A percentile compares a stretch with the other conserved stretches of the same genome.
These are phyloP conservation scores for Crenichthys baileyi DNA, from an alignment of 2,797 vertebrate genomes.

Conservation along the genomic window DNA sequence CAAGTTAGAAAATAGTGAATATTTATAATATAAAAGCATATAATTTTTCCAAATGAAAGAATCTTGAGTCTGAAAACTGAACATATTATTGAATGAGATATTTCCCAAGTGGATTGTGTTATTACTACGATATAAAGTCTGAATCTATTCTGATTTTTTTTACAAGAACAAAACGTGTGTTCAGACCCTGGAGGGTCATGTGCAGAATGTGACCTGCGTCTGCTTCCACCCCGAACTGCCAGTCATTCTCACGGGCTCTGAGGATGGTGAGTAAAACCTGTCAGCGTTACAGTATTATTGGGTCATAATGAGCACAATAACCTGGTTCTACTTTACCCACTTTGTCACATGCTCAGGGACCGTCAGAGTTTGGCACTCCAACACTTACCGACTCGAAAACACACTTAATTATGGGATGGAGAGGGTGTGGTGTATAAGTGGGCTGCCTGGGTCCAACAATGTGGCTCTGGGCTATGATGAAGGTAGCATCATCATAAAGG, in stretches of 20 bases:
- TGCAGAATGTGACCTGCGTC: constrained; percentile 96
- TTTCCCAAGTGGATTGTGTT: background rate
- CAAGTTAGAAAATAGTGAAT: background rate
- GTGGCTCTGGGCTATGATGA: constrained; percentile 96
- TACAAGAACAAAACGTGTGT: constrained; percentile 96
- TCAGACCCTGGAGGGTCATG: constrained; percentile 95
- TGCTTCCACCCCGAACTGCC: constrained; percentile 97
- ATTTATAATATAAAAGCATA: background rate
- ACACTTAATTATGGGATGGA: constrained; percentile 98
- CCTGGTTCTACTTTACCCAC: background rate
- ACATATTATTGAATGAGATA: background rate
- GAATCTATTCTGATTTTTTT: constrained; percentile 22
- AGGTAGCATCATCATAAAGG: constrained; percentile 99
- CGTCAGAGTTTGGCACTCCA: constrained; percentile 97
- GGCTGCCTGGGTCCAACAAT: constrained; percentile 94
- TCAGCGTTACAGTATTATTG: background rate
- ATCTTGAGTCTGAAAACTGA: background rate
- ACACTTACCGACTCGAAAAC: constrained; percentile 95
- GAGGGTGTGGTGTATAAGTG: constrained; percentile 96
- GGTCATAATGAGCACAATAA: background rate
- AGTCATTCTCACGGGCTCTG: constrained; percentile 97
- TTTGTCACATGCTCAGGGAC: constrained; percentile 81
- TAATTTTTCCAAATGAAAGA: background rate
- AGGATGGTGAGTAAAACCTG: constrained; percentile 86
- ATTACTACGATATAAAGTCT: background rate